Evolutionary conservation across 2,113 vertebrate genomes (phyloP).

Genomic region (Hemiprocne comata): DNA sequence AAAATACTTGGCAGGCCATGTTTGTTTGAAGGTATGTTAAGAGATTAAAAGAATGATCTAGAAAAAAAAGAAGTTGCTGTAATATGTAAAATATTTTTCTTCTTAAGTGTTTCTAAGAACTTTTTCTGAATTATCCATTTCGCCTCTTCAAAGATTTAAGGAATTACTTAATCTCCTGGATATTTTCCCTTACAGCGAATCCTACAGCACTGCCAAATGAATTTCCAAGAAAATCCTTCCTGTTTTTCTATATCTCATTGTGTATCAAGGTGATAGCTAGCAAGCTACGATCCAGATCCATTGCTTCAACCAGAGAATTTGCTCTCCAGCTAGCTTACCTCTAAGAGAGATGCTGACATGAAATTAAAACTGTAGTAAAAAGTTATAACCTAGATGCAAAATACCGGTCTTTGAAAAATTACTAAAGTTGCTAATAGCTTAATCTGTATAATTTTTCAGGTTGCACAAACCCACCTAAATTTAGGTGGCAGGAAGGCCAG

Average conservation of each 20-base stretch:
- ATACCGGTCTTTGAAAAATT: neutral
- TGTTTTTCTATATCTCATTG: neutral
- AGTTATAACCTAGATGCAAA: neutral
- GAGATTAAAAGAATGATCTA: neutral
- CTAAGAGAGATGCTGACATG: neutral
- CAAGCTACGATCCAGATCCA: neutral
- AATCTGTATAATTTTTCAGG: neutral
- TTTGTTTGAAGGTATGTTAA: slow-evolving; percentile 12
- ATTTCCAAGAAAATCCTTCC: neutral
- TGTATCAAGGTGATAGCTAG: neutral
- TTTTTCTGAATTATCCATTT: neutral
- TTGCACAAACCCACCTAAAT: neutral
- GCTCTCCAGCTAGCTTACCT: neutral
- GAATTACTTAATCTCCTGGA: neutral
- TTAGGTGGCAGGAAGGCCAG: neutral
- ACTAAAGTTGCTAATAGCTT: neutral
- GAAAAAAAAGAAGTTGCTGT: neutral
- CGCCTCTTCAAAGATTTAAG: neutral
- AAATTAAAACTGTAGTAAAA: neutral
- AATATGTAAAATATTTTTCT: slow-evolving; percentile 1
- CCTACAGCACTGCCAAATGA: neutral
- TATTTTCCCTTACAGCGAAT: slow-evolving; percentile 26
- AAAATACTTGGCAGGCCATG: slow-evolving; percentile 11
- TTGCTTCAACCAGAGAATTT: neutral
- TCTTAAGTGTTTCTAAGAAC: neutral